A percentile compares a stretch with the other conserved stretches of the same genome.
phyloP scores from a whole-genome alignment of 2,113 vertebrate species.

The Turdus rufiventris region DNA sequence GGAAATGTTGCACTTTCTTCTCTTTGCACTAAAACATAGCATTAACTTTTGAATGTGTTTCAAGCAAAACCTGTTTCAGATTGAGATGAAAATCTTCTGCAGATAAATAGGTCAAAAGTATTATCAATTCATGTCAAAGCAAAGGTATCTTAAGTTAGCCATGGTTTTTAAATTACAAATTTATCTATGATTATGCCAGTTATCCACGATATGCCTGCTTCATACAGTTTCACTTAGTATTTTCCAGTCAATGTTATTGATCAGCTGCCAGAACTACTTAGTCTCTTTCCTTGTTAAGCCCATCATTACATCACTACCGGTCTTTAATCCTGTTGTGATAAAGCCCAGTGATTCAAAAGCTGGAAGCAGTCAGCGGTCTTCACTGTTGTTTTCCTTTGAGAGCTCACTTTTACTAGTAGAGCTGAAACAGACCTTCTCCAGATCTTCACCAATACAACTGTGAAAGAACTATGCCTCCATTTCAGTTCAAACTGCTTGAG shows the following conservation, averaged over 20 bases:
- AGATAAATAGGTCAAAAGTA: not conserved
- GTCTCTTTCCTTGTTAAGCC: not conserved
- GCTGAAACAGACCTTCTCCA: not conserved
- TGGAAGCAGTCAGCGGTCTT: not conserved
- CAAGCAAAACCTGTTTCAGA: not conserved
- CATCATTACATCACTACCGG: not conserved
- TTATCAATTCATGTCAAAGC: not conserved
- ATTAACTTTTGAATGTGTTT: not conserved
- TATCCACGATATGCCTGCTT: not conserved
- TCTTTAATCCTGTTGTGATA: not conserved
- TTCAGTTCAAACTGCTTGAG: not conserved
- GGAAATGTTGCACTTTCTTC: not conserved
- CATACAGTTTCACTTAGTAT: not conserved
- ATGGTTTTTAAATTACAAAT: not conserved
- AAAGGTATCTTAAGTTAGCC: not conserved
- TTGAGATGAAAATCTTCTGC: not conserved
- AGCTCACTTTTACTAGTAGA: not conserved
- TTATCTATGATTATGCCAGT: not conserved
- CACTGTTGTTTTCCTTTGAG: not conserved
- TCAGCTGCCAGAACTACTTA: not conserved
- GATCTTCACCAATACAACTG: not conserved
- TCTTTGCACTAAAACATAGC: not conserved
- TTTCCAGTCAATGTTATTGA: slow-evolving; percentile 5
- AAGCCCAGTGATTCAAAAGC: not conserved
- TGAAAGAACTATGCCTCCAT: not conserved